Conservation (phyloP, 2,888 invertebrate species). For the Helleia helle region DNA sequence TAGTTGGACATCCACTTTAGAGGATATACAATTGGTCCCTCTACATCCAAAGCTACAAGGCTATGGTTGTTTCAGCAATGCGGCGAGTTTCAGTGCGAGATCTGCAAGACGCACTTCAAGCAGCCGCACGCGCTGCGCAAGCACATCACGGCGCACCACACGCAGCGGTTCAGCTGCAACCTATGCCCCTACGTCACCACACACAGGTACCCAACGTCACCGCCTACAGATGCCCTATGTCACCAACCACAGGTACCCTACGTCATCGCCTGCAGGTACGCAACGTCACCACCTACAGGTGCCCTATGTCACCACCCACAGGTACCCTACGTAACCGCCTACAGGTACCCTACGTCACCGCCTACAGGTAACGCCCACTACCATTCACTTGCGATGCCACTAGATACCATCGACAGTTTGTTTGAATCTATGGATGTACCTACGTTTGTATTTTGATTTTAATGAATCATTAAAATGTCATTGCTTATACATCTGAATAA, state of each 20-base stretch:
- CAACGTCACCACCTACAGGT: background rate
- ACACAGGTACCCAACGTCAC: slow-evolving; percentile 30
- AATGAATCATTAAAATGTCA: too few species aligned
- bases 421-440: too few species aligned
- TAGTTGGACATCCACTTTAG: too few species aligned
- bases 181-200: slow-evolving; percentile 52
- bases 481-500: too few species aligned
- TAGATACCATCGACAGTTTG: too few species aligned
- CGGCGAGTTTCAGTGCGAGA: slow-evolving; percentile 46
- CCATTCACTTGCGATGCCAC: background rate
- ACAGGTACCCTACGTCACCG: too few species aligned
- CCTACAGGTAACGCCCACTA: background rate
- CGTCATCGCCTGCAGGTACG: too few species aligned
- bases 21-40: too few species aligned
- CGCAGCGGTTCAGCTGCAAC: slow-evolving; percentile 55
- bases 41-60: too few species aligned
- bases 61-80: slow-evolving; percentile 46
- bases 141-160: slow-evolving; percentile 60
- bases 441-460: too few species aligned
- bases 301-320: background rate
- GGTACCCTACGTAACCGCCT: slow-evolving; percentile 3
- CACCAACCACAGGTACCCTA: too few species aligned
- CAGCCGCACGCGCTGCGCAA: slow-evolving; percentile 51
- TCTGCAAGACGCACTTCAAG: slow-evolving; percentile 59
- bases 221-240: too few species aligned